A percentile compares a stretch with the other conserved stretches of the same genome.
phyloP scores from a whole-genome alignment of 2,888 invertebrate genomes.

The Strigamia crassipes region DNA sequence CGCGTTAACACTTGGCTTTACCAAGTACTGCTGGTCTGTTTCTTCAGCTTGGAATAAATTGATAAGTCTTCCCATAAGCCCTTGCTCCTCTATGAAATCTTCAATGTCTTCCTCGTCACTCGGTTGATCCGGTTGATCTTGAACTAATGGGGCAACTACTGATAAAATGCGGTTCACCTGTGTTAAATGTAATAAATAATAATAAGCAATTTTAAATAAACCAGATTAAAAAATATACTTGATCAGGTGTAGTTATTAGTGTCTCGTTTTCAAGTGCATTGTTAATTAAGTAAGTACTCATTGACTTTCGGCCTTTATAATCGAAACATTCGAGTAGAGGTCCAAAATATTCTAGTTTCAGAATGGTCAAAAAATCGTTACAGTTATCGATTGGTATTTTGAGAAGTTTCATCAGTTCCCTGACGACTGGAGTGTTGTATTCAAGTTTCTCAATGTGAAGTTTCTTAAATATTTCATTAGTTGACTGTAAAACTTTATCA shows the following conservation, averaged over 20 bases:
- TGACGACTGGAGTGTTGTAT: slow-evolving; percentile 81
- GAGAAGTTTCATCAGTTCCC: slow-evolving; percentile 88
- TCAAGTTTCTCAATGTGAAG: slow-evolving; percentile 80
- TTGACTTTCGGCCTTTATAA: slow-evolving; percentile 74
- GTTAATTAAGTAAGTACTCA: slow-evolving; percentile 85
- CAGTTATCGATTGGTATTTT: slow-evolving; percentile 95
- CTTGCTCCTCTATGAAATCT: slow-evolving; percentile 94
- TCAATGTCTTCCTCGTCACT: slow-evolving; percentile 79
- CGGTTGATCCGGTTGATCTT: slow-evolving; percentile 79
- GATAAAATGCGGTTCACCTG: slow-evolving; percentile 75
- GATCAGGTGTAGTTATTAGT: slow-evolving; percentile 81
- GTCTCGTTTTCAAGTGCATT: slow-evolving; percentile 91
- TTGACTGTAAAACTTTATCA: slow-evolving; percentile 90
- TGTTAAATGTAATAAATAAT: slow-evolving; percentile 13
- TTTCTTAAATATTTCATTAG: slow-evolving; percentile 86
- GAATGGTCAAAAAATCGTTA: slow-evolving; percentile 84
- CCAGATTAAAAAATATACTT: slow-evolving; percentile 64
- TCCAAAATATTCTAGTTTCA: slow-evolving; percentile 84
- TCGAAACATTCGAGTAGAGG: slow-evolving; percentile 86
- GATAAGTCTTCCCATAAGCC: slow-evolving; percentile 73
- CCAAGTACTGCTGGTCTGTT: slow-evolving; percentile 66
- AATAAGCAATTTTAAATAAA: background rate
- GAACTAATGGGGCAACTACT: slow-evolving; percentile 82
- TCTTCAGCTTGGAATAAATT: slow-evolving; percentile 61
- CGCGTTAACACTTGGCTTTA: slow-evolving; percentile 57